Conservation (phyloP, 2,797 vertebrate genomes). For the Geotrypetes seraphini region DNA sequence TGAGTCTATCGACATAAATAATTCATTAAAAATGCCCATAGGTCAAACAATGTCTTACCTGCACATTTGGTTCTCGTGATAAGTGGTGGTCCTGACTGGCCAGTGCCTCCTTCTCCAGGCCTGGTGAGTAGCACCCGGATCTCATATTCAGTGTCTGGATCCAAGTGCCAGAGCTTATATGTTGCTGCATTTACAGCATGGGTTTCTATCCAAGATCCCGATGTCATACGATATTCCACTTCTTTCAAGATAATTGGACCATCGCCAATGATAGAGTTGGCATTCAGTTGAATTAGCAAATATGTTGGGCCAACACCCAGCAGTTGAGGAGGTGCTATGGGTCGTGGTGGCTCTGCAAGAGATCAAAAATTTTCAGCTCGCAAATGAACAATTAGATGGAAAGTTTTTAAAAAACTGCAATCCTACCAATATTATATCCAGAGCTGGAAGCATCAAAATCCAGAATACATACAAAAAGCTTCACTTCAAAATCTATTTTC, state of each 20-base stretch:
- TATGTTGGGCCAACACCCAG: conserved; percentile 90
- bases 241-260: conserved; percentile 94
- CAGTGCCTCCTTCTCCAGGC: conserved; percentile 89
- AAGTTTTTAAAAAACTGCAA: too few relatives aligned
- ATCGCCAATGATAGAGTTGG: conserved; percentile 95
- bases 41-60: conserved; percentile 62
- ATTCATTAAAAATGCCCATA: too few relatives aligned
- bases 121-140: conserved; percentile 87
- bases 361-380: too few relatives aligned
- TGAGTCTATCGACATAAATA: too few relatives aligned
- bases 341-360: conserved; percentile 80
- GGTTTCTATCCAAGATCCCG: conserved; percentile 91
- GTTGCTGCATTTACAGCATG: conserved; percentile 92
- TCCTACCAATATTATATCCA: too few relatives aligned
- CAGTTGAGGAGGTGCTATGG: conserved; percentile 90
- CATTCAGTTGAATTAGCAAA: conserved; percentile 90
- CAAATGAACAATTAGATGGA: too few relatives aligned
- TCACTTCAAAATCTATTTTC: too few relatives aligned
- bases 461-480: too few relatives aligned
- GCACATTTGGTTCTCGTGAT: conserved; percentile 96
- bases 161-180: conserved; percentile 95
- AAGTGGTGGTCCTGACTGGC: conserved; percentile 81
- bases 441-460: too few relatives aligned
- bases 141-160: conserved; percentile 94
- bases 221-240: conserved; percentile 93